Evolutionary conservation across 2,797 vertebrate genomes (phyloP).

Genomic region (Dendrocincla tyrannina): DNA sequence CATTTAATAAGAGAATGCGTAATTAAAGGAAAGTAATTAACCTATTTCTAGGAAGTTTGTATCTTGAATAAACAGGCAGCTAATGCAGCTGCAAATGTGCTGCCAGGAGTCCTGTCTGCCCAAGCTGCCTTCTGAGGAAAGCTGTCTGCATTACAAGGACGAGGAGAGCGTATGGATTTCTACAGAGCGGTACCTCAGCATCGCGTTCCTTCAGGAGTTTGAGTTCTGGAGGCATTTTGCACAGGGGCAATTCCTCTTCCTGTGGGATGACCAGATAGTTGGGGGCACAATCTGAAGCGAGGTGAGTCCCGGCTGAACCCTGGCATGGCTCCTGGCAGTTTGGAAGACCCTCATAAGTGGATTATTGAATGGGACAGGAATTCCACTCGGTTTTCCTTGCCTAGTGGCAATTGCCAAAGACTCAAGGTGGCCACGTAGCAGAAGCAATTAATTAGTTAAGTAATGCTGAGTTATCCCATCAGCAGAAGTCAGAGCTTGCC

Average conservation of each 20-base stretch:
- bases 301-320: background rate
- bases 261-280: rapidly evolving
- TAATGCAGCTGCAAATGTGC: background rate
- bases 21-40: constrained; percentile 28
- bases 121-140: background rate
- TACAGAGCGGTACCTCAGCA: rapidly evolving
- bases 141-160: background rate
- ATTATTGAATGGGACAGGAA: background rate
- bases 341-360: background rate
- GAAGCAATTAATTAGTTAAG: background rate
- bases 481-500: background rate
- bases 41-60: constrained; percentile 21
- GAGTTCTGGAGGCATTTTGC: background rate
- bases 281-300: background rate
- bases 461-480: background rate
- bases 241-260: background rate
- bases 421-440: background rate
- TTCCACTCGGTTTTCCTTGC: background rate
- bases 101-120: background rate
- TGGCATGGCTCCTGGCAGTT: background rate
- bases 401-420: background rate
- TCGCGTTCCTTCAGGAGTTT: background rate
- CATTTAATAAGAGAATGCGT: constrained; percentile 31
- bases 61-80: constrained; percentile 38
- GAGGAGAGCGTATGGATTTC: background rate